Evolutionary conservation across 2,113 vertebrate genomes (phyloP), one percentile per base, ranked within the genome.

Genomic region (Bufo bufo): DNA sequence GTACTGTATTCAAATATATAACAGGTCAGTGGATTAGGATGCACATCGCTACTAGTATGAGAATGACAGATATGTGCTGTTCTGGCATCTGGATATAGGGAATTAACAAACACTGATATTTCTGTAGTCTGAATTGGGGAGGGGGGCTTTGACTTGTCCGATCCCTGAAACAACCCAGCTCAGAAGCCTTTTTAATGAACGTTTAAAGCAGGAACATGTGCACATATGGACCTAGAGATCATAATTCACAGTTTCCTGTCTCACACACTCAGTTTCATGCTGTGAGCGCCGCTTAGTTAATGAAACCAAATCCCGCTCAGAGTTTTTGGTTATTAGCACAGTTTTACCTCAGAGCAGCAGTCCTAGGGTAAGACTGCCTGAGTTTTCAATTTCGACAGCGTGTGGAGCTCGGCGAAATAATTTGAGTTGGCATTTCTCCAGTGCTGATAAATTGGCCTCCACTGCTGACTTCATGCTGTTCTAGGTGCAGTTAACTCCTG

Each of bases 181-280:
- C 77, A 12, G 50, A 77, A 87, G 71, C 74, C 82, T 78, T 84
- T 50, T 84, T 84, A 84, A 89, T 89, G 87, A 78, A 89, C 58
- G 87, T 69, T 84, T 84, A 89, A 89, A 89, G 72, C 87, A 89
- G 81, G 59, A 89, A 77, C 87, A 89, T 89, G 87, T 89, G 87
- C 77, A 89, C 87, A 89, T 89, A 66, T 87, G 85, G 85, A 87
- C 63, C 63, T 20, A 20, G 58, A 84, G 81, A 78, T 84, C 16
- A 78, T 84, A 84, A 89, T 89, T 89, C 84, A 89, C 87, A 77
- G 87, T 75, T 89, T 89, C 87, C 87, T 89, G 87, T 78, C 87
- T 89, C 87, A 84, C 81, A 89, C 87, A 89, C 87, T 89, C 81
- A 65, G 59, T n/a, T 84, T 89, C 87, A 89, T 89, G 87, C 87